Percentiles rank a stretch among this genome's conserved stretches.
Evolutionary conservation across 2,797 vertebrate genomes (phyloP).

Genomic region (Acanthopagrus latus): DNA sequence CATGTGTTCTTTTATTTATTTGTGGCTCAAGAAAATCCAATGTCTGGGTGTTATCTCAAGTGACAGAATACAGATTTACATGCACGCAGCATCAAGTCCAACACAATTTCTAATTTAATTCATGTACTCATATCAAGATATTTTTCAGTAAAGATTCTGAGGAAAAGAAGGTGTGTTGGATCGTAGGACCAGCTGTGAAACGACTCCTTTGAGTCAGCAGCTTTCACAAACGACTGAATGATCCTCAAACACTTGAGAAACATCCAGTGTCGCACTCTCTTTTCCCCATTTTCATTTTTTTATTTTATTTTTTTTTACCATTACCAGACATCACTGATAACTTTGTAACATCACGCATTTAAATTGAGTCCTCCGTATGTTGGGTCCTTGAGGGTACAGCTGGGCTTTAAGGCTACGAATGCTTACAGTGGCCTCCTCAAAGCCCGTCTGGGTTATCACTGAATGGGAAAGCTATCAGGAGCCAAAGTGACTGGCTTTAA

Average conservation of each 20-base stretch:
- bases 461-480: conserved; percentile 63
- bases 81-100: too few species aligned
- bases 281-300: conserved; percentile 3
- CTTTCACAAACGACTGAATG: conserved; percentile 21
- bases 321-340: conserved; percentile 44
- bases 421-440: conserved; percentile 39
- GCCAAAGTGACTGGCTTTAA: conserved; percentile 59
- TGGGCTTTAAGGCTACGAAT: conserved; percentile 33
- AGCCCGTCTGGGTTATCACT: conserved; percentile 60
- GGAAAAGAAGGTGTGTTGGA: not conserved
- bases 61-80: too few species aligned
- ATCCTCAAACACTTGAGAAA: not conserved
- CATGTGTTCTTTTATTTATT: too few species aligned
- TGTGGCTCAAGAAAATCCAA: not conserved
- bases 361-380: conserved; percentile 42
- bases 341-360: conserved; percentile 68
- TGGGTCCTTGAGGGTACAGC: conserved; percentile 30
- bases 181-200: conserved; percentile 8
- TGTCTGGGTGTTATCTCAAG: not conserved
- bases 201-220: not conserved
- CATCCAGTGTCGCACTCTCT: not conserved
- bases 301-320: not conserved
- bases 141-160: not conserved
- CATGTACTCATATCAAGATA: not conserved
- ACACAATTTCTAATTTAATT: too few species aligned